Evolutionary conservation across 2,113 vertebrate genomes (phyloP).

Genomic region (Calidris pygmaea): DNA sequence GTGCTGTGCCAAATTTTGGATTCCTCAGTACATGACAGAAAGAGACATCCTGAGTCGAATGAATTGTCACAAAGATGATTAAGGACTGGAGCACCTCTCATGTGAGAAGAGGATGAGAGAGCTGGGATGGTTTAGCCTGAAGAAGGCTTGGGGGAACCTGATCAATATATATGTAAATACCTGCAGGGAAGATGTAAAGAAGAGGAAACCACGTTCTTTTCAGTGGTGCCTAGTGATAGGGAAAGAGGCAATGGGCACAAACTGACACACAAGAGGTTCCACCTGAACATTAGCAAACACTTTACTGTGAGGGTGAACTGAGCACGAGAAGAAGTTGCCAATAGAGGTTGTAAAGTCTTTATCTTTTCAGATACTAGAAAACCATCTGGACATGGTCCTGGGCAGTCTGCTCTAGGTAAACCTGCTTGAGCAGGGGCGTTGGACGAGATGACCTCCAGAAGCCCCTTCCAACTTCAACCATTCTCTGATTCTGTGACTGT

Average conservation of each 20-base stretch:
- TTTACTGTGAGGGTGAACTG: not conserved
- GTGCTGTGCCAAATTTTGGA: not conserved
- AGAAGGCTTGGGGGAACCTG: not conserved
- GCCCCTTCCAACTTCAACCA: not conserved
- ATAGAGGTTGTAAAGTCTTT: not conserved
- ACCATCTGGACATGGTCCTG: accelerated
- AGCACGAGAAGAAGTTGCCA: not conserved
- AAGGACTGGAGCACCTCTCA: not conserved
- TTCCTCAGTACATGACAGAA: not conserved
- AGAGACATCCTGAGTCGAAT: not conserved
- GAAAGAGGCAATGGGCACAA: not conserved
- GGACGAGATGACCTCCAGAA: not conserved
- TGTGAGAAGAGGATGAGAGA: not conserved
- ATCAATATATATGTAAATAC: not conserved
- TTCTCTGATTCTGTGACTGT: not conserved
- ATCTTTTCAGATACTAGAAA: not conserved
- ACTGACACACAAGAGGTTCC: not conserved
- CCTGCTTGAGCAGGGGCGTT: not conserved
- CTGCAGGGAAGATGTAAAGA: not conserved
- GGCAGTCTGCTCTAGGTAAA: not conserved
- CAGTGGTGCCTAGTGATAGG: not conserved
- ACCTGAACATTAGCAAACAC: not conserved
- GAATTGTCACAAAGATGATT: not conserved
- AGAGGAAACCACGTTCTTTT: not conserved
- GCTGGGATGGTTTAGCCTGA: not conserved